Evolutionary conservation across 1,140 invertebrate genomes (phyloP).

Genomic region (Habropoda laboriosa): DNA sequence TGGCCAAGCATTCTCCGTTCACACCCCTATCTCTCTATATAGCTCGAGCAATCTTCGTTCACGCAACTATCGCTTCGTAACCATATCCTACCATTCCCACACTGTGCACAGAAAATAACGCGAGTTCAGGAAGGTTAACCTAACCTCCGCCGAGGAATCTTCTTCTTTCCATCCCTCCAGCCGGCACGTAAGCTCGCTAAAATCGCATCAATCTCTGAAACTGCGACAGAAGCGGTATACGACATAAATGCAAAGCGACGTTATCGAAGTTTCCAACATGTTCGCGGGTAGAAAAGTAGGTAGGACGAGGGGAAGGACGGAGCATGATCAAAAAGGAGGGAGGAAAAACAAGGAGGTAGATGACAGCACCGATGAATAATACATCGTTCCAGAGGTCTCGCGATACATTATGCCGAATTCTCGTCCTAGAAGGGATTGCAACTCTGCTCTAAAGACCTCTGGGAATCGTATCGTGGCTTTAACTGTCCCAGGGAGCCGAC

Average conservation of each 20-base stretch:
- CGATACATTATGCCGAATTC: constrained; percentile 67
- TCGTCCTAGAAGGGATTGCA: constrained; percentile 23
- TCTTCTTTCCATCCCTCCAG: background rate
- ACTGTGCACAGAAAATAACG: too few species aligned
- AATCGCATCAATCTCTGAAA: background rate
- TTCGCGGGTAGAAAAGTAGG: background rate
- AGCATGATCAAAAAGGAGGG: too few species aligned
- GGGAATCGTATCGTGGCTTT: background rate
- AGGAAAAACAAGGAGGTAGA: constrained; percentile 54
- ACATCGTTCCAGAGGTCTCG: constrained; percentile 66
- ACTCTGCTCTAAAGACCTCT: background rate
- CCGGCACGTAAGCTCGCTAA: background rate
- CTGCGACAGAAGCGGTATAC: background rate
- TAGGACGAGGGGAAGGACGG: too few species aligned
- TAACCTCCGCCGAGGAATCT: background rate
- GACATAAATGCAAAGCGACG: constrained; percentile 6
- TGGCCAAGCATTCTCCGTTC: too few species aligned
- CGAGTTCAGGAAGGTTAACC: too few species aligned
- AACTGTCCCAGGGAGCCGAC: background rate
- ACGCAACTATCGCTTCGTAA: too few species aligned
- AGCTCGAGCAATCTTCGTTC: too few species aligned
- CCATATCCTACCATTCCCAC: too few species aligned
- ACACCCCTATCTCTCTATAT: too few species aligned
- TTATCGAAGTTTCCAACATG: background rate
- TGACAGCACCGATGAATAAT: constrained; percentile 72